Conservation (phyloP, 1,140 invertebrate species). For the Drosophila hydei region DNA sequence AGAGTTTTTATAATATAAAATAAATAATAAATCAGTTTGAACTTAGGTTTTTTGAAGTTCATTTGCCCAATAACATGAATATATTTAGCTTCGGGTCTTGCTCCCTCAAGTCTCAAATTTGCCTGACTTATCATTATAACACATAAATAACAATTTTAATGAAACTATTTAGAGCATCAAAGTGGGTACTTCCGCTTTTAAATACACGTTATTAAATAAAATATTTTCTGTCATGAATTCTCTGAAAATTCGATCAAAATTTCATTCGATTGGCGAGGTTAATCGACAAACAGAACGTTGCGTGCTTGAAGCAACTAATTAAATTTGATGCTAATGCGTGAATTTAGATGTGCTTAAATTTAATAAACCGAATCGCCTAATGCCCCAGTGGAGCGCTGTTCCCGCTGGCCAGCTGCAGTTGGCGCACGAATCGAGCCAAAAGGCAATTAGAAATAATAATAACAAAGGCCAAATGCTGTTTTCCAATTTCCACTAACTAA, state of each 20-base stretch:
- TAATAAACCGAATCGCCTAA: conserved; percentile 35
- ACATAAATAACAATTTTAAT: too few species aligned
- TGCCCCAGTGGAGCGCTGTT: conserved; percentile 5
- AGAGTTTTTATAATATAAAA: too few species aligned
- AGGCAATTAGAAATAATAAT: conserved; percentile 77
- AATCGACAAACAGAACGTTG: conserved; percentile 5
- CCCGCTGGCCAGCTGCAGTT: conserved; percentile 11
- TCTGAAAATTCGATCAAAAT: background rate
- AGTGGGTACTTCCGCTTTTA: too few species aligned
- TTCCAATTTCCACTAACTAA: conserved; percentile 59
- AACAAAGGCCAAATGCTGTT: conserved; percentile 57
- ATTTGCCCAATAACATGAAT: too few species aligned
- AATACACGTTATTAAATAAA: background rate
- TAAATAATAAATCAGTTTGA: too few species aligned
- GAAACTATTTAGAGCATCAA: too few species aligned
- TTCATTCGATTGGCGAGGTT: background rate
- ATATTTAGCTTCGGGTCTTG: too few species aligned
- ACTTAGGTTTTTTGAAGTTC: too few species aligned
- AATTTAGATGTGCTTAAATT: conserved; percentile 58
- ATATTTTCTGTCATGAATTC: background rate
- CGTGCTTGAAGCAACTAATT: conserved; percentile 36
- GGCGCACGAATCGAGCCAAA: conserved; percentile 9
- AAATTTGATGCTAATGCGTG: conserved; percentile 50
- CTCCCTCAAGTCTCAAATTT: too few species aligned
- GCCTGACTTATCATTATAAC: too few species aligned